Base-by-base conservation (phyloP, 2,113 vertebrate species). In the Mionectes macconnelli region DNA sequence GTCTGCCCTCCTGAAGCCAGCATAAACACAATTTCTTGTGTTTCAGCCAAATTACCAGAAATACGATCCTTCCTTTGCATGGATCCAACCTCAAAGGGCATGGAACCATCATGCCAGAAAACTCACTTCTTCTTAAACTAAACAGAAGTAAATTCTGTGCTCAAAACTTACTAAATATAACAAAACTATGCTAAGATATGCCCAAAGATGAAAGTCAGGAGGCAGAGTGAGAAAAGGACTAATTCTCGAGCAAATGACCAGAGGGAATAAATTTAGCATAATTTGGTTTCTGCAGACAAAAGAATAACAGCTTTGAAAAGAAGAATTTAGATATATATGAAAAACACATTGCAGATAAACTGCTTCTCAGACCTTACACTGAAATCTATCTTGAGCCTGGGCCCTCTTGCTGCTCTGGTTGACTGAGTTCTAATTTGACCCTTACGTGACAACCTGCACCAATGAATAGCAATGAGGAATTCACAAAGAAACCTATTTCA, bases 381-480 rank as follows among this genome's bases (percentile, higher is more conserved):
- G 11, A 90, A 84, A 91, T 83, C 35, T 72, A 0, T 56, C 92
- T 56, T 45, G 21, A 93, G 80, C 40, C 59, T 81, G 70, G 42
- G 83, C 94, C 64, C 63, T 53, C 75, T 45, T 0, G 4, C 67
- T 87, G 80, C 90, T 96, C 25, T 97, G 92, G 63, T 66, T 96
- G 91, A 89, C 87, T 35, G 87, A 92, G 66, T 10, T 96, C 90
- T 96, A 91, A 94, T 94, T 47, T 95, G 95, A 95, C 93, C 84
- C 87, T 89, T 78, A 79, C 15, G 67, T 95, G 93, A 83, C 91
- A 84, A 83, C 76, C 60, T 72, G 81, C 92, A 94, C 67, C 91
- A 93, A 82, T 97, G 92, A 96, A 94, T 84, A 96, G 94, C 95
- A 94, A 96, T 96, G 97, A 94, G 94, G 86, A 96, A 52, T 33